phyloP scores from a whole-genome alignment of 2,888 invertebrate genomes.

The Sinelater perroti region DNA sequence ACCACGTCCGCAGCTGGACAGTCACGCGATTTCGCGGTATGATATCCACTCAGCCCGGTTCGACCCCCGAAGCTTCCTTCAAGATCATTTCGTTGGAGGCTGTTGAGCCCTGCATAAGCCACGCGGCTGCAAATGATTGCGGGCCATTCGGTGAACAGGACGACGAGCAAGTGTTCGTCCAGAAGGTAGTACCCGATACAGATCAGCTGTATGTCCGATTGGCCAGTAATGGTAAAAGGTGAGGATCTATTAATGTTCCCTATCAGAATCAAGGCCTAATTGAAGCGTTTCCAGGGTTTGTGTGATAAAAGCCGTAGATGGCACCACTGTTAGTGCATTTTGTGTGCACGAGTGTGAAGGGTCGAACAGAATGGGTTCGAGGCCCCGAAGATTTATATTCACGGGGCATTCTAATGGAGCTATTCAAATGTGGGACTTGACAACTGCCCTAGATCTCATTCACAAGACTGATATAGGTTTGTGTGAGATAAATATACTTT shows the following conservation, averaged over 20 bases:
- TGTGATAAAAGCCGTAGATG: conserved; percentile 93
- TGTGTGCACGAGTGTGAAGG: conserved; percentile 98
- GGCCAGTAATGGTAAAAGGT: conserved; percentile 94
- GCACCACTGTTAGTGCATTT: conserved; percentile 92
- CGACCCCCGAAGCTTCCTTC: conserved; percentile 96
- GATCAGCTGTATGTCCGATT: conserved; percentile 93
- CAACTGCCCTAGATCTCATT: conserved; percentile 88
- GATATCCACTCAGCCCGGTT: conserved; percentile 99
- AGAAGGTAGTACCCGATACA: conserved; percentile 97
- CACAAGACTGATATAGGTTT: conserved; percentile 63
- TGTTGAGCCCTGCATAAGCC: conserved; percentile 71
- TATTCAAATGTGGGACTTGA: conserved; percentile 98
- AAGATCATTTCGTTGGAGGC: conserved; percentile 88
- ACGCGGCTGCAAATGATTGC: conserved; percentile 71
- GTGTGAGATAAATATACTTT: neutral
- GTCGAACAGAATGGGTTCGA: conserved; percentile 89
- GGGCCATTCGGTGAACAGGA: conserved; percentile 98
- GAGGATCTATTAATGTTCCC: conserved; percentile 22
- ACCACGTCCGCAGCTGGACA: conserved; percentile 97
- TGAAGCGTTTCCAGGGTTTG: conserved; percentile 77
- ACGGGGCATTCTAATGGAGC: conserved; percentile 94
- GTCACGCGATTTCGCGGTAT: conserved; percentile 97
- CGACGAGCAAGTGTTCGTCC: conserved; percentile 97
- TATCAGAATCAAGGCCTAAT: too few species aligned
- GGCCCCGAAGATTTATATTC: conserved; percentile 87